Evolutionary conservation across 2,797 vertebrate genomes (phyloP), one percentile per base, ranked within the genome.

Genomic region (Gymnodraco acuticeps): DNA sequence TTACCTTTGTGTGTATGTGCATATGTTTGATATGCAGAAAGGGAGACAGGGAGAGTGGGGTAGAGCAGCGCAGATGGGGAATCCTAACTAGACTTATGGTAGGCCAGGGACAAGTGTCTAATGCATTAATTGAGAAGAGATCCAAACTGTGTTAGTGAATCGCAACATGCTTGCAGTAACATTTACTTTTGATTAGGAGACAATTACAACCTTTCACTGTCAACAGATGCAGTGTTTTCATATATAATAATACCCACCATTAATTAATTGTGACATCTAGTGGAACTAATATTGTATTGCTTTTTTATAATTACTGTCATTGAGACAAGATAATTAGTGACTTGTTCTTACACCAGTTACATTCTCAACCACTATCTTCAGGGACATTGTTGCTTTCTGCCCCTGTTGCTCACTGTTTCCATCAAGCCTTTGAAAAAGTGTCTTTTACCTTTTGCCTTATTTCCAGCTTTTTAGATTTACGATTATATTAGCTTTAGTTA

Each of bases 1-100:
- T 50, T 38, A 41, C 23, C 43, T 71, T 54, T 1, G 10, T 86
- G 55, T 80, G 20, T 75, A n/a, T 73, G 77, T 78, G 23, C 68
- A 78, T 73, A 74, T 46, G 17, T 50, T 5, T 50, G 23, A 58
- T 45, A 46, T 53, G 51, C 13, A 56, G 64, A 31, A 12, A 73
- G 20, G 27, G 0, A 47, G 64, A 42, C 48, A 54, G 59, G 55
- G 66, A 38, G 55, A 78, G 53, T 10, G 58, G 51, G 74, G 64
- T 54, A 48, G 47, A 59, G 52, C 12, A 3, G 23, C 52, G 46
- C 81, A 89, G 86, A 88, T 86, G 64, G 74, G 81, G 68, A 81
- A 87, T 87, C 87, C 83, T 89, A 80, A 85, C 71, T 70, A 85
- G 77, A 84, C 74, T 69, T 78, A 79, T 71, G 80, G 65, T 73